These are phyloP conservation scores for Dolichomitus sp. DNA, from an alignment of 2,888 invertebrate genomes.

Conservation along the genomic window DNA sequence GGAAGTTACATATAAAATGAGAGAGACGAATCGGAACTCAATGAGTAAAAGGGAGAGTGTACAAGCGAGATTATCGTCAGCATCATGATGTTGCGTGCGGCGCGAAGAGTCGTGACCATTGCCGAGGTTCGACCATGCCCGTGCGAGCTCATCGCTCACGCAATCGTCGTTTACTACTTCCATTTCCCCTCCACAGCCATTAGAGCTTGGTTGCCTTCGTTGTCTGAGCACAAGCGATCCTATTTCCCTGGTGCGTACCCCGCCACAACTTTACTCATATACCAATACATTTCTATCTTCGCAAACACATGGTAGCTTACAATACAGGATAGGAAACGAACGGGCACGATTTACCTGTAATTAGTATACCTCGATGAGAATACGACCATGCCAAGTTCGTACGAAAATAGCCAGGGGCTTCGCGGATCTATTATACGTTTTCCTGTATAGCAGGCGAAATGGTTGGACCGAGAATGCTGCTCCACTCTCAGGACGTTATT, in stretches of 20 bases:
- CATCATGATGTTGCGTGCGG: conserved; percentile 24
- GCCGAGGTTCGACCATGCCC: conserved; percentile 21
- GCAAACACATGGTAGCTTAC: conserved; percentile 7
- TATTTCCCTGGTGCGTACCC: conserved; percentile 34
- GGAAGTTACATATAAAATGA: not conserved
- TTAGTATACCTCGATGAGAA: conserved; percentile 21
- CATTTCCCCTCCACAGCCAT: not conserved
- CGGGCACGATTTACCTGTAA: conserved; percentile 19
- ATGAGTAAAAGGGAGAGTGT: not conserved
- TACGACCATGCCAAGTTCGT: not conserved
- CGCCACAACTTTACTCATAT: conserved; percentile 4
- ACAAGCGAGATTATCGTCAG: conserved; percentile 20
- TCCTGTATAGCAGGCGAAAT: conserved; percentile 4
- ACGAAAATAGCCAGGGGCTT: conserved; percentile 38
- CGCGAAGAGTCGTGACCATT: conserved; percentile 22
- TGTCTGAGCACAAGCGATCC: conserved; percentile 33
- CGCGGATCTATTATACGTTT: conserved; percentile 18
- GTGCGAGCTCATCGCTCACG: conserved; percentile 22
- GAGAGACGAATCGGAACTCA: not conserved
- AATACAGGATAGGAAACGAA: conserved; percentile 8
- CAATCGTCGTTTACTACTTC: conserved; percentile 35
- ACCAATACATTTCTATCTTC: conserved; percentile 9
- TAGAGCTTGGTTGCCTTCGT: not conserved
- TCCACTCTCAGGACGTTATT: too few species aligned
- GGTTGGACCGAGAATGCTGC: not conserved